These are phyloP conservation scores for Takifugu ocellatus DNA, from an alignment of 2,797 vertebrate genomes.

Conservation along the genomic window DNA sequence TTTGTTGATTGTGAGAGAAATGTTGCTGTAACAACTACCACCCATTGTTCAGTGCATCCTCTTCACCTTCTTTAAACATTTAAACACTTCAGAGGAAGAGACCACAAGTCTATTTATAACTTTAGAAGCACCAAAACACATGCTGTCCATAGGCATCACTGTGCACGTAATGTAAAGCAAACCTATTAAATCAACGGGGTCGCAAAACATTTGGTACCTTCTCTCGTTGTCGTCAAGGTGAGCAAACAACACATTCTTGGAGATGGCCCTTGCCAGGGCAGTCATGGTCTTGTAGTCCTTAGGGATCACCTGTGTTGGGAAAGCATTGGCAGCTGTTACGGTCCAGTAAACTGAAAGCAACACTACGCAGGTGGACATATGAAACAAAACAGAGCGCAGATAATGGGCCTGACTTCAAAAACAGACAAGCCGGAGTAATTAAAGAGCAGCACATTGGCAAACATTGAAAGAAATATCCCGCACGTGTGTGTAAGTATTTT, in stretches of 20 bases:
- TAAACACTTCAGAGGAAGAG: conserved; percentile 34
- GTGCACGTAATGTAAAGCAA: conserved; percentile 2
- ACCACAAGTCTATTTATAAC: conserved; percentile 25
- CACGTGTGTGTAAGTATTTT: conserved; percentile 64
- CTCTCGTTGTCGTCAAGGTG: conserved; percentile 97
- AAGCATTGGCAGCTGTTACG: conserved; percentile 27
- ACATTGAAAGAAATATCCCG: conserved; percentile 59
- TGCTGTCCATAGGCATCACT: background rate
- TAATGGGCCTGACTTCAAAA: conserved; percentile 57
- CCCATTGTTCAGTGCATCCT: conserved; percentile 12
- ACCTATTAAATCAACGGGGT: background rate
- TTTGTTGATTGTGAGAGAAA: too few relatives aligned
- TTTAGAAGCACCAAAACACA: background rate
- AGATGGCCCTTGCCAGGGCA: conserved; percentile 94
- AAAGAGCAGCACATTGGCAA: conserved; percentile 64
- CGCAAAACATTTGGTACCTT: conserved; percentile 75
- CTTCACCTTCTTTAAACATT: conserved; percentile 7
- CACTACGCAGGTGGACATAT: conserved; percentile 60
- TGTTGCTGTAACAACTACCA: conserved; percentile 51
- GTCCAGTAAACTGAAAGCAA: conserved; percentile 22
- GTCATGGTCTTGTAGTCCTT: conserved; percentile 99
- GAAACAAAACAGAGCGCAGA: conserved; percentile 50
- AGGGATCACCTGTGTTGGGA: conserved; percentile 87
- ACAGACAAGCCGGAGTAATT: conserved; percentile 59
- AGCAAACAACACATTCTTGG: conserved; percentile 95